Evolutionary conservation across 2,888 invertebrate species (phyloP), one percentile per base, ranked within the genome.

Genomic region (Schizotus pectinicornis): DNA sequence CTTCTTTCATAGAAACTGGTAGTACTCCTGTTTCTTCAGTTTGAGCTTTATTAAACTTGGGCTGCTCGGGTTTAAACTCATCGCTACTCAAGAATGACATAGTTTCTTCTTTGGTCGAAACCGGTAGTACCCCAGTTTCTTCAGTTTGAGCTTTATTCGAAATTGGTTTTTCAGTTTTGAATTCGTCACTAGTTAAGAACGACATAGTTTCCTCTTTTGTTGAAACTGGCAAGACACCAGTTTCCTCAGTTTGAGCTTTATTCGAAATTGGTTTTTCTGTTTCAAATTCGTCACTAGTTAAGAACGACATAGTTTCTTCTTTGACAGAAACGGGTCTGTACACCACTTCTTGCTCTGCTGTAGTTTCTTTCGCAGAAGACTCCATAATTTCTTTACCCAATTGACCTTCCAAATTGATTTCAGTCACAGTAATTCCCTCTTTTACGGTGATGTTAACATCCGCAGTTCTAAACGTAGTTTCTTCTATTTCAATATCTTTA

Each of bases 271-370:
- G 59, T 37, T 63, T 60, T 33, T 74, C 71, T 52, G 68, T 64
- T 43, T 58, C 56, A 8, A 80, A 69, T 35, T 61, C 60, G 46
- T 71, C 73, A 62, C 78, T 77, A 54, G 72, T 74, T 48, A 77
- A 75, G 51, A 77, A 62, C 6, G 76, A 58, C 30, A 75, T 62
- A 32, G 72, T 68, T 74, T 81, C 79, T 62, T 78, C 76, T 52
- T 70, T 81, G 6, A 80, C 55, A 7, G 82, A 81, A 33, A 81
- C 81, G 54, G 79, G 78, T 52, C 77, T 78, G 60, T 79, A 77
- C 41, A 79, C 71, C 3, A 83, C 68, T 63, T 81, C 80, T 42
- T 79, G 41, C 64, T 79, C 72, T 1, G 83, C 82, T 9, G 71
- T 79, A 2, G 75, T 79, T 73, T 82, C 79, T 62, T 76, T 80